Evolutionary conservation across 2,113 vertebrate species (phyloP).

Genomic region (Elachura formosa): DNA sequence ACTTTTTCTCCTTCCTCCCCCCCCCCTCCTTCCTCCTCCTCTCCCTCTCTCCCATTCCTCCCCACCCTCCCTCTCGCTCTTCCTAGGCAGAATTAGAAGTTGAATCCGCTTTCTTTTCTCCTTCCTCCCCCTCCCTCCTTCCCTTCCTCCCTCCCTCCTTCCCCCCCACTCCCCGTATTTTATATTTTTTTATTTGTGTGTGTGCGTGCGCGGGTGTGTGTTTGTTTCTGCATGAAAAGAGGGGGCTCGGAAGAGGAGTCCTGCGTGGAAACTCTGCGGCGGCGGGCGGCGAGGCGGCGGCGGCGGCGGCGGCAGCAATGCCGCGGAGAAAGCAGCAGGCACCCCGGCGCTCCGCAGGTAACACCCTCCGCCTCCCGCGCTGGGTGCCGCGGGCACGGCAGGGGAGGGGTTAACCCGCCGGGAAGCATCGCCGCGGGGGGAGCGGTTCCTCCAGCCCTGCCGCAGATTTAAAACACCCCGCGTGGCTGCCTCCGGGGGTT

Average conservation of each 20-base stretch:
- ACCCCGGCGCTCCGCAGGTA: slow-evolving; percentile 92
- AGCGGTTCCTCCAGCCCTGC: neutral
- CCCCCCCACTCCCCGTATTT: too few relatives aligned
- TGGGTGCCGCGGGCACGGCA: neutral
- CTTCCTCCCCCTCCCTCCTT: too few relatives aligned
- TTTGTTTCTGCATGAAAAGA: too few relatives aligned
- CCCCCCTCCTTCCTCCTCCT: neutral
- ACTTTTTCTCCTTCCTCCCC: slow-evolving; percentile 60
- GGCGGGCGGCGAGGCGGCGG: too few relatives aligned
- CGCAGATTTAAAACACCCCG: slow-evolving; percentile 1
- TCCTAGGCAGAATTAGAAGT: too few relatives aligned
- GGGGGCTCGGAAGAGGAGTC: too few relatives aligned
- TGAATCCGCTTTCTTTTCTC: too few relatives aligned
- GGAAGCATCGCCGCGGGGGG: neutral
- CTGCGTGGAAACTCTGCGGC: too few relatives aligned
- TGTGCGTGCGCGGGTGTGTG: too few relatives aligned
- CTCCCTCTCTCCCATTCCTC: neutral
- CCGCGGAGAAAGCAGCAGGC: slow-evolving; percentile 78
- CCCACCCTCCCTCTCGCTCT: neutral
- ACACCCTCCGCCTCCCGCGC: slow-evolving; percentile 36
- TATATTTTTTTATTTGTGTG: too few relatives aligned
- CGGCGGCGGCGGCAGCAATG: too few relatives aligned
- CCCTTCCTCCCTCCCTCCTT: too few relatives aligned
- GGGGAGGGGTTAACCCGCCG: slow-evolving; percentile 39
- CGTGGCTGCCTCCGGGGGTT: neutral